Evolutionary conservation across 2,797 vertebrate species (phyloP).

Genomic region (Brotula barbata): DNA sequence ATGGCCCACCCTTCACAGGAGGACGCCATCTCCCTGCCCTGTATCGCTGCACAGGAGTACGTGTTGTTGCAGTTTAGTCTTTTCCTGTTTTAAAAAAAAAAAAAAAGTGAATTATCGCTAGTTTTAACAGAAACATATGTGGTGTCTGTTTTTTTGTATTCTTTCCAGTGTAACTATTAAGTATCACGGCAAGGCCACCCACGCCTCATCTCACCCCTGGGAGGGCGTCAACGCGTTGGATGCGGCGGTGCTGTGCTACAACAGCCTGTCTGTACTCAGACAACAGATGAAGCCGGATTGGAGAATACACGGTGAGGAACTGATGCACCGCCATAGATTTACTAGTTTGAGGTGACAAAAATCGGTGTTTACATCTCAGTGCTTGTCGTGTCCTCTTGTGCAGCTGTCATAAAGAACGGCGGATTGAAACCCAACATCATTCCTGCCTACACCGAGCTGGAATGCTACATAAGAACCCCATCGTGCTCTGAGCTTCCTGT

Average conservation of each 20-base stretch:
- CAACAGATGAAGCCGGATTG: conserved; percentile 89
- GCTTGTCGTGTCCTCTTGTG: neutral
- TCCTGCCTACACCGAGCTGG: conserved; percentile 85
- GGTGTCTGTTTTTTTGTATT: neutral
- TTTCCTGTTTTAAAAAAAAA: no score
- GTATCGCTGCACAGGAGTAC: conserved; percentile 84
- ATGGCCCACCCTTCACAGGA: conserved; percentile 88
- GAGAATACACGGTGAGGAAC: conserved; percentile 83
- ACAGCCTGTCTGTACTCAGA: conserved; percentile 86
- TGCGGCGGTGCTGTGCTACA: conserved; percentile 89
- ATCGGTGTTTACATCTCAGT: neutral
- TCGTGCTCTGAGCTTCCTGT: conserved; percentile 79
- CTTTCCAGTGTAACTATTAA: conserved; percentile 84
- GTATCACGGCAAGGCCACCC: conserved; percentile 87
- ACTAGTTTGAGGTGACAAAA: neutral
- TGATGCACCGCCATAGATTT: neutral
- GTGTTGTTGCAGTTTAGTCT: conserved; percentile 39
- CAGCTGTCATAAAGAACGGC: conserved; percentile 88
- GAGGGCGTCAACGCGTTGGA: conserved; percentile 89
- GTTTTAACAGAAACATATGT: no score
- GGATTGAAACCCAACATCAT: conserved; percentile 90
- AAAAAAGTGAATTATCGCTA: no score
- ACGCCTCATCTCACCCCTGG: conserved; percentile 89
- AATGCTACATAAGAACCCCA: conserved; percentile 86
- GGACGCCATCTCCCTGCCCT: conserved; percentile 80